phyloP scores from a whole-genome alignment of 2,888 invertebrate genomes.

The Ormyrus labotus region DNA sequence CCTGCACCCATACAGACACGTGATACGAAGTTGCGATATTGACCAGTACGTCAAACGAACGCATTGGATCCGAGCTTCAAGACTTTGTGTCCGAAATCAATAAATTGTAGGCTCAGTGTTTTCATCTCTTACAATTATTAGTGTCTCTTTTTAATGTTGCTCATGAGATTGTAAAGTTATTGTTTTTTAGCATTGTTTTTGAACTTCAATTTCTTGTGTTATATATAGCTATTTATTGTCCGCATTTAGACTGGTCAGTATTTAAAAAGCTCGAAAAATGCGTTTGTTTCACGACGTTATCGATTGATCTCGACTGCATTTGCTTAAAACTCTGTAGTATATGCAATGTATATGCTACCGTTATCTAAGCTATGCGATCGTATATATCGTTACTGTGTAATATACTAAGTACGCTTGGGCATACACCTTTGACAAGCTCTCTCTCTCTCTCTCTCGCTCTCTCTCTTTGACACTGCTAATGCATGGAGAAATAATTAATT shows the following conservation, averaged over 20 bases:
- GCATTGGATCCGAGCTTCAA: slow-evolving; percentile 45
- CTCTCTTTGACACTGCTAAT: too few relatives aligned
- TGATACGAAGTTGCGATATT: slow-evolving; percentile 15
- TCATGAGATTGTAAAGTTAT: too few relatives aligned
- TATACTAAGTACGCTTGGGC: slow-evolving; percentile 42
- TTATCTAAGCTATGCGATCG: slow-evolving; percentile 44
- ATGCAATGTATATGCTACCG: slow-evolving; percentile 47
- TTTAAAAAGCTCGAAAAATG: slow-evolving; percentile 21
- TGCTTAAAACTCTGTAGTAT: slow-evolving; percentile 46
- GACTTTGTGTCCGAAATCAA: too few relatives aligned
- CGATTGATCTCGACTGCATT: slow-evolving; percentile 36
- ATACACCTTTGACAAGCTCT: slow-evolving; percentile 3
- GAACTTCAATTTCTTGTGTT: too few relatives aligned
- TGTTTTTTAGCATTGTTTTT: too few relatives aligned
- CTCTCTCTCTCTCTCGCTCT: too few relatives aligned
- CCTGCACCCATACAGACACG: slow-evolving; percentile 79
- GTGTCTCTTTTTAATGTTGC: too few relatives aligned
- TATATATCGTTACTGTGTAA: slow-evolving; percentile 28
- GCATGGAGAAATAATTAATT: slow-evolving; percentile 20
- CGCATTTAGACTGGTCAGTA: too few relatives aligned
- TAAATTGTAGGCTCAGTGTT: too few relatives aligned
- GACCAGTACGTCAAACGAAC: slow-evolving; percentile 63
- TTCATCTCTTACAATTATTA: too few relatives aligned
- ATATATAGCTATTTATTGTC: too few relatives aligned
- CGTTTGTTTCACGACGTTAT: slow-evolving; percentile 46